These are phyloP conservation scores for Rhynchonycteris naso DNA, from an alignment of 2,797 vertebrate species.

Conservation along the genomic window DNA sequence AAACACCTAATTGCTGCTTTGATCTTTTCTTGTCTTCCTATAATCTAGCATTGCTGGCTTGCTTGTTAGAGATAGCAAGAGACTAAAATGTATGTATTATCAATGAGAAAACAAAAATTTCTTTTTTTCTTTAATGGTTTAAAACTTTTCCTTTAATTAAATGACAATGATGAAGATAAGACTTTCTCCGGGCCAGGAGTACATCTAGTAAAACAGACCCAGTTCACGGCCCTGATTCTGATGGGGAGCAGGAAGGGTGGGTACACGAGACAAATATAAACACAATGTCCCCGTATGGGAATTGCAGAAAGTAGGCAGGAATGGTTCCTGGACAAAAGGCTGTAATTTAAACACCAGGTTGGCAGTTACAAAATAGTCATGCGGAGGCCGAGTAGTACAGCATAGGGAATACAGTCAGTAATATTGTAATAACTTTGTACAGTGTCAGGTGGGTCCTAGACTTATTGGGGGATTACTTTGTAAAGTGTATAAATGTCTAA, in stretches of 20 bases:
- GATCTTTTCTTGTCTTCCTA: not conserved
- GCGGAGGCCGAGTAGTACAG: too few relatives aligned
- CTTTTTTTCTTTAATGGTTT: not conserved
- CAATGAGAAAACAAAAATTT: conserved; percentile 1
- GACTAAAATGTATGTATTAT: conserved; percentile 8
- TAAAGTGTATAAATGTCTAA: not conserved
- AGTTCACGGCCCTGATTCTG: not conserved
- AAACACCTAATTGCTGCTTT: conserved; percentile 28
- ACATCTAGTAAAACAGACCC: not conserved
- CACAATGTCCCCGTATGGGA: not conserved
- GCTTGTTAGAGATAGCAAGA: conserved; percentile 37
- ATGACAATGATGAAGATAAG: not conserved
- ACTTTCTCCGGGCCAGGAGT: not conserved
- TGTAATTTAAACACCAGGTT: not conserved
- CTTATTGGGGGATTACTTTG: not conserved
- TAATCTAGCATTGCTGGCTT: not conserved
- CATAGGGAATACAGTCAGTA: not conserved
- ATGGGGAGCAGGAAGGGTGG: not conserved
- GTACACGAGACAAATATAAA: not conserved
- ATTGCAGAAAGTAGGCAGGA: not conserved
- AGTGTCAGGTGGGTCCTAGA: not conserved
- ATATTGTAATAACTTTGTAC: not conserved
- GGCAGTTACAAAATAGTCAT: not conserved
- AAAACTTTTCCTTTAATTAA: conserved; percentile 36
- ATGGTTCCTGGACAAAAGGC: not conserved